phyloP scores from a whole-genome alignment of 2,113 vertebrate genomes.

The Hemiprocne comata region DNA sequence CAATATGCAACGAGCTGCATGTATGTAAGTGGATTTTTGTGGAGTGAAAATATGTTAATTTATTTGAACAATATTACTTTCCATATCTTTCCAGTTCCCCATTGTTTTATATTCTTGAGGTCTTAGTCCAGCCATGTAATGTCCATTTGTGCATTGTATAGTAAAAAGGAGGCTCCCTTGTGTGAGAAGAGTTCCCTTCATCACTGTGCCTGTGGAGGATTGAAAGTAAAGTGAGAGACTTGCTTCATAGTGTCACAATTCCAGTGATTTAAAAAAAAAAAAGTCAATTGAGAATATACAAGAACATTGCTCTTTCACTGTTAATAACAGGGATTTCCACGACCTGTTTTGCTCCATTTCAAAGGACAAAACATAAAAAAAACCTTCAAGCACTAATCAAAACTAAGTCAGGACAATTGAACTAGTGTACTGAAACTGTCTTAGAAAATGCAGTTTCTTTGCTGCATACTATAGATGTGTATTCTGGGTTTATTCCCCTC shows the following conservation, averaged over 20 bases:
- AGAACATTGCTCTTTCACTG: neutral
- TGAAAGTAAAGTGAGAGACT: constrained; percentile 23
- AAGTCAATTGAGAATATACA: neutral
- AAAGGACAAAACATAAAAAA: neutral
- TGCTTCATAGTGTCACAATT: neutral
- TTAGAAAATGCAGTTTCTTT: constrained; percentile 24
- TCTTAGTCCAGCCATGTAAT: neutral
- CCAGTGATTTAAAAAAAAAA: neutral
- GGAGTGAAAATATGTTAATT: neutral
- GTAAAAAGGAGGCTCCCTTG: neutral
- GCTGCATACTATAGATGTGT: neutral
- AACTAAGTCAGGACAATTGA: constrained; percentile 36
- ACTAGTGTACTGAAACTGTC: neutral
- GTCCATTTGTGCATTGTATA: constrained; percentile 5
- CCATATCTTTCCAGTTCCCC: neutral
- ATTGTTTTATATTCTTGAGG: neutral
- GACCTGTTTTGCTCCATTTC: neutral
- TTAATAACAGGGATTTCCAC: neutral
- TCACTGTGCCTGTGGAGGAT: neutral
- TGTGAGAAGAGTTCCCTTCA: constrained; percentile 7
- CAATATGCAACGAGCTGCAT: neutral
- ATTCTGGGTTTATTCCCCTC: constrained; percentile 63
- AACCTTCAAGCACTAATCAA: neutral
- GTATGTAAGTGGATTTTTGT: neutral
- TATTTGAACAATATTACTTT: neutral